Evolutionary conservation across 1,140 invertebrate species (phyloP).

Genomic region (Cataglyphis hispanica): DNA sequence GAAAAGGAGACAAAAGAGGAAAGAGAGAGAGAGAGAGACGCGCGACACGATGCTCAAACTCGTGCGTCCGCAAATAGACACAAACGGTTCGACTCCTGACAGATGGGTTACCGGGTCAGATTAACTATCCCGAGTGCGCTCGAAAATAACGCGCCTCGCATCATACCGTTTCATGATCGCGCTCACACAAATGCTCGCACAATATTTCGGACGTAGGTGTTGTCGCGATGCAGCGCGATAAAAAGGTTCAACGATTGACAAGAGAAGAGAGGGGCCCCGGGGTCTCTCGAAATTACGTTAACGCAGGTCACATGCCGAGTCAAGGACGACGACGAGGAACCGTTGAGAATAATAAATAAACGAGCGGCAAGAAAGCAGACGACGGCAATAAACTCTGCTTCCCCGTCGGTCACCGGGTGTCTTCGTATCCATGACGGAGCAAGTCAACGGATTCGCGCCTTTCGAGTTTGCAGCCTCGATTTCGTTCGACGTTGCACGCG

Average conservation of each 20-base stretch:
- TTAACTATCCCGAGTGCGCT: conserved; percentile 71
- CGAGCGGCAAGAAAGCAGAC: neutral
- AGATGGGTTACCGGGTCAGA: conserved; percentile 76
- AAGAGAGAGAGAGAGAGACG: neutral
- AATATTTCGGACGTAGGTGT: neutral
- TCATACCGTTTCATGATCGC: conserved; percentile 43
- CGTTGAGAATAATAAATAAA: conserved; percentile 19
- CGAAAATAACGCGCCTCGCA: conserved; percentile 69
- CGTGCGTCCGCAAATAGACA: conserved; percentile 70
- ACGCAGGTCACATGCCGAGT: neutral
- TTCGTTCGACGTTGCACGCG: too few relatives aligned
- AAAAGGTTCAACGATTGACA: conserved; percentile 28
- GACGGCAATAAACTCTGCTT: conserved; percentile 19
- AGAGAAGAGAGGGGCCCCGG: neutral
- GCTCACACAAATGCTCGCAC: neutral
- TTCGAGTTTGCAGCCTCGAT: neutral
- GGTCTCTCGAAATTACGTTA: neutral
- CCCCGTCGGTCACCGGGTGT: conserved; percentile 68
- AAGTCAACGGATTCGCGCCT: conserved; percentile 15
- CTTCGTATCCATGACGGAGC: conserved; percentile 70
- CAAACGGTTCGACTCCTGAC: conserved; percentile 74
- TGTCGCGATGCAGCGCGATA: neutral
- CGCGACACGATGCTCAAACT: neutral
- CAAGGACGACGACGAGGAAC: neutral
- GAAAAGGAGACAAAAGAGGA: neutral